Percentiles rank a stretch among this genome's conserved stretches.
Conservation (phyloP, 2,113 vertebrate species). For the Crotalus horridus region DNA sequence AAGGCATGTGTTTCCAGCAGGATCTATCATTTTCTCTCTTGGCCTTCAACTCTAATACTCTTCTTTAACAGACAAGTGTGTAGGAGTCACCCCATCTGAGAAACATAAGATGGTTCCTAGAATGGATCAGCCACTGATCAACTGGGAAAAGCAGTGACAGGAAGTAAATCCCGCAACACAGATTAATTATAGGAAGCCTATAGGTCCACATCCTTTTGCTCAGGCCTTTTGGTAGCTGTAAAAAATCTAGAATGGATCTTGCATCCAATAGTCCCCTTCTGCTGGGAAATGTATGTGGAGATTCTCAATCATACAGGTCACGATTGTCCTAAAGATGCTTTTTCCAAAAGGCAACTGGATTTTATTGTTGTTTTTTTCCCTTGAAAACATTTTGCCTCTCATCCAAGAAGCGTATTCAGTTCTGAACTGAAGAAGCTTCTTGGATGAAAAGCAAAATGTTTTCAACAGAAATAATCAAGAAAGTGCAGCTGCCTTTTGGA, state of each 20-base stretch:
- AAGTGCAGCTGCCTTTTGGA: background rate
- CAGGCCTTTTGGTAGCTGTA: background rate
- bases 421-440: background rate
- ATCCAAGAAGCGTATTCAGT: background rate
- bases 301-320: background rate
- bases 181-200: background rate
- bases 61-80: background rate
- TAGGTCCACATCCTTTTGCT: background rate
- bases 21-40: background rate
- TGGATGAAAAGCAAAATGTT: background rate
- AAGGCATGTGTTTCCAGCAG: background rate
- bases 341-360: background rate
- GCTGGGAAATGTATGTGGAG: background rate
- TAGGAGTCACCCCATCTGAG: background rate
- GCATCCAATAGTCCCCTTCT: background rate
- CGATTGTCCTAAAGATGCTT: background rate
- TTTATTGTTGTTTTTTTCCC: background rate
- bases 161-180: background rate
- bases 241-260: background rate
- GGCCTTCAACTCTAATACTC: background rate
- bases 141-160: background rate
- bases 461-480: background rate
- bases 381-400: background rate
- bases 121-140: background rate
- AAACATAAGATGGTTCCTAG: background rate